A percentile compares a stretch with the other conserved stretches of the same genome.
These are phyloP conservation scores for Bubo scandiacus DNA, from an alignment of 2,113 vertebrate species.

Conservation along the genomic window DNA sequence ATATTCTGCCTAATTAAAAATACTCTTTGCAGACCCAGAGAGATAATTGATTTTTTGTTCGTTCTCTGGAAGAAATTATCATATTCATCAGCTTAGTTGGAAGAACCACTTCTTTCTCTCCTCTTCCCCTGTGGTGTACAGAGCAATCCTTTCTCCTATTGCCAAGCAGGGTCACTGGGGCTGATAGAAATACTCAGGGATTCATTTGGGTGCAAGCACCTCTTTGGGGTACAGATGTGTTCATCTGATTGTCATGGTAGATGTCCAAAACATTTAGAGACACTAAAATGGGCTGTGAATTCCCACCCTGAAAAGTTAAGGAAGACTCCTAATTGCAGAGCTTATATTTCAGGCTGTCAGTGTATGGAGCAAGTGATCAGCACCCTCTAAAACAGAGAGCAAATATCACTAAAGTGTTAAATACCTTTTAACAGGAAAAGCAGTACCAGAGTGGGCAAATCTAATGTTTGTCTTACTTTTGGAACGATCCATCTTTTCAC, in stretches of 20 bases:
- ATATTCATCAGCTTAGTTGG: neutral
- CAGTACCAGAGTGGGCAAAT: neutral
- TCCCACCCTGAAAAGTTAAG: neutral
- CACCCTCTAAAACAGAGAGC: neutral
- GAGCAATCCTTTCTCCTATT: neutral
- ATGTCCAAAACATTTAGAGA: neutral
- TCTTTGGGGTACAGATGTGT: neutral
- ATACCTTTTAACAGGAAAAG: neutral
- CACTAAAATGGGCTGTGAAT: neutral
- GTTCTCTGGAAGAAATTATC: neutral
- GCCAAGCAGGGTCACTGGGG: neutral
- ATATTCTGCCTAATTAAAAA: constrained; percentile 8
- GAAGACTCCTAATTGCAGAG: neutral
- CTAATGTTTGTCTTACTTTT: neutral
- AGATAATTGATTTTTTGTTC: neutral
- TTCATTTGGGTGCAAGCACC: neutral
- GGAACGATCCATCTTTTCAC: neutral
- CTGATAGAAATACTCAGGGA: neutral
- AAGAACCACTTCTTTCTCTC: neutral
- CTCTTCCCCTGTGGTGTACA: neutral
- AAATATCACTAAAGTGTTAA: neutral
- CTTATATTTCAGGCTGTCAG: neutral
- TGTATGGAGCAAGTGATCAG: neutral
- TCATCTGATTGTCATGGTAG: neutral
- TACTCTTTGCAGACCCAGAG: neutral